phyloP scores from a whole-genome alignment of 2,797 vertebrate genomes.

The Adrianichthys oophorus region DNA sequence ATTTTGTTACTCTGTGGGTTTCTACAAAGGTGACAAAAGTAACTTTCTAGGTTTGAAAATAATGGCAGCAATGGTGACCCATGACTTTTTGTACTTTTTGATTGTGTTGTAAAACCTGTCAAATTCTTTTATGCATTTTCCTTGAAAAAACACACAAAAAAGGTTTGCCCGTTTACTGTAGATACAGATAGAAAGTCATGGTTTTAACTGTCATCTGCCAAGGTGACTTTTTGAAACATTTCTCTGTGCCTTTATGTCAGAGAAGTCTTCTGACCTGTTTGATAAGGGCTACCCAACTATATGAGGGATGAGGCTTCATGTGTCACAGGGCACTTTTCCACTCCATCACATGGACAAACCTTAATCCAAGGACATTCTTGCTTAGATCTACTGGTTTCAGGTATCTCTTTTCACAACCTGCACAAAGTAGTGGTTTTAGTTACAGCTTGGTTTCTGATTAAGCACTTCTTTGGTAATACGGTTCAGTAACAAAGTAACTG shows the following conservation, averaged over 20 bases:
- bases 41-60: constrained; percentile 32
- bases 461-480: too few relatives aligned
- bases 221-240: constrained; percentile 67
- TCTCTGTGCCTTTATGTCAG: constrained; percentile 49
- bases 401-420: constrained; percentile 14
- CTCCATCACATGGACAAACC: constrained; percentile 68
- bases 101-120: constrained; percentile 35
- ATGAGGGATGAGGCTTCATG: constrained; percentile 66
- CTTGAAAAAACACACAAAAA: constrained; percentile 11
- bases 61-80: constrained; percentile 15
- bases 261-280: constrained; percentile 65
- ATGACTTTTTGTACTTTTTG: constrained; percentile 24
- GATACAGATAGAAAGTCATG: too few relatives aligned
- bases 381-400: constrained; percentile 27
- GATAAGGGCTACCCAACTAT: constrained; percentile 60
- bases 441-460: constrained; percentile 8
- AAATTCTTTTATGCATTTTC: constrained; percentile 29
- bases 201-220: constrained; percentile 52
- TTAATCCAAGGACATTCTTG: constrained; percentile 67
- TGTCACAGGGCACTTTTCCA: constrained; percentile 68
- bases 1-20: constrained; percentile 23
- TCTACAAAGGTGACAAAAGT: constrained; percentile 23
- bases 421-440: constrained; percentile 9
- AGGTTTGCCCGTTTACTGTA: constrained; percentile 25
- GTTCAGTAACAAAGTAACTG: constrained; percentile 31